These are phyloP conservation scores for Chrysotoxum bicinctum DNA, from an alignment of 2,888 invertebrate genomes.

Conservation along the genomic window DNA sequence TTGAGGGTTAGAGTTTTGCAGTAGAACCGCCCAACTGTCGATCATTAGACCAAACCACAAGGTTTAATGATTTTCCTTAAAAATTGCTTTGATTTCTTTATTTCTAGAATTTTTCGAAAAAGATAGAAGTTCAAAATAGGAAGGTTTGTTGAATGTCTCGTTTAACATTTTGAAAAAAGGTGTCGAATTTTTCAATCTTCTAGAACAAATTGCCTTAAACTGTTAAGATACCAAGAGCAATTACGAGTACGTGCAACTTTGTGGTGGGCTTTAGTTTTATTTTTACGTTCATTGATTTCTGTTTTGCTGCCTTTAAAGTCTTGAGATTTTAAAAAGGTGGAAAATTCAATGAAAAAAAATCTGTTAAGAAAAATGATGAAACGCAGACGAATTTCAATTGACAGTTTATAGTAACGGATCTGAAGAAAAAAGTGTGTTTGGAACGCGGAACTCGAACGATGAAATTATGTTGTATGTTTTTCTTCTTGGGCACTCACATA, in stretches of 20 bases:
- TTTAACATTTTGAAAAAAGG: too few relatives aligned
- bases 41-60: too few relatives aligned
- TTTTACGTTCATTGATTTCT: not conserved
- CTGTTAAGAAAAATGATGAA: not conserved
- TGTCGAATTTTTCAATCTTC: too few relatives aligned
- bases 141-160: too few relatives aligned
- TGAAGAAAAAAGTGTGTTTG: not conserved
- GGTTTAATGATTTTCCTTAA: too few relatives aligned
- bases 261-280: not conserved
- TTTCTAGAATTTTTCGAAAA: too few relatives aligned
- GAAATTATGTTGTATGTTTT: not conserved
- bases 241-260: too few relatives aligned
- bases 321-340: not conserved
- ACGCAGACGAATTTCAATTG: not conserved
- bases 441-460: not conserved
- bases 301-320: not conserved
- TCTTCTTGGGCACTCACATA: not conserved
- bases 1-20: too few relatives aligned
- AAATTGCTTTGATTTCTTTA: too few relatives aligned
- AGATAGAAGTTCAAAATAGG: too few relatives aligned
- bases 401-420: slow-evolving; percentile 5
- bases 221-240: not conserved
- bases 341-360: slow-evolving; percentile 18
- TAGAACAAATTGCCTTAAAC: too few relatives aligned
- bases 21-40: too few relatives aligned